Evolutionary conservation across 1,140 invertebrate species (phyloP).

Genomic region (Atta texana): DNA sequence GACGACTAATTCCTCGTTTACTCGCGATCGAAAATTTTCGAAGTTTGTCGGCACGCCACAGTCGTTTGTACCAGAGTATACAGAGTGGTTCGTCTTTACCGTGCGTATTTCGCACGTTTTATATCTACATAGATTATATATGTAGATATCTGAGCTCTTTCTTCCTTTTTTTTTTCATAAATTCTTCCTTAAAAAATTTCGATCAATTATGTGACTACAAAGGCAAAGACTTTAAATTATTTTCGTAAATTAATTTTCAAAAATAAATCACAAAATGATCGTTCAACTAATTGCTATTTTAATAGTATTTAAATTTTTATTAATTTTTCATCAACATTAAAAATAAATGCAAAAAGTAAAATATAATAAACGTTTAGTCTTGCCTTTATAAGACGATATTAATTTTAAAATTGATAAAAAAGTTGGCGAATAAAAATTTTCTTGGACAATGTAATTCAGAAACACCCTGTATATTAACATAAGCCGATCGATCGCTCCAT

Average conservation of each 20-base stretch:
- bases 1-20: constrained; percentile 31
- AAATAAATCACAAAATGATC: background rate
- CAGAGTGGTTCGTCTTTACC: constrained; percentile 3
- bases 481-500: constrained; percentile 57
- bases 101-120: background rate
- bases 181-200: background rate
- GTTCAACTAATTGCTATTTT: constrained; percentile 5
- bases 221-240: background rate
- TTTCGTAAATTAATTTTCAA: background rate
- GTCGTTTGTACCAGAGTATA: constrained; percentile 11
- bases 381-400: background rate
- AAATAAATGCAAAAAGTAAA: background rate
- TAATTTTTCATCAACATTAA: background rate
- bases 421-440: background rate
- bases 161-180: background rate
- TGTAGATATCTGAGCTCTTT: background rate
- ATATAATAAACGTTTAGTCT: background rate
- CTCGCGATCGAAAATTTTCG: constrained; percentile 67
- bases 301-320: background rate
- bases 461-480: constrained; percentile 36
- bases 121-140: background rate
- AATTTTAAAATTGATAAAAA: background rate
- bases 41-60: constrained; percentile 75
- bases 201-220: background rate
- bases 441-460: background rate